Evolutionary conservation across 2,113 vertebrate species (phyloP), one percentile per base, ranked within the genome.

Genomic region (Zapornia atra): DNA sequence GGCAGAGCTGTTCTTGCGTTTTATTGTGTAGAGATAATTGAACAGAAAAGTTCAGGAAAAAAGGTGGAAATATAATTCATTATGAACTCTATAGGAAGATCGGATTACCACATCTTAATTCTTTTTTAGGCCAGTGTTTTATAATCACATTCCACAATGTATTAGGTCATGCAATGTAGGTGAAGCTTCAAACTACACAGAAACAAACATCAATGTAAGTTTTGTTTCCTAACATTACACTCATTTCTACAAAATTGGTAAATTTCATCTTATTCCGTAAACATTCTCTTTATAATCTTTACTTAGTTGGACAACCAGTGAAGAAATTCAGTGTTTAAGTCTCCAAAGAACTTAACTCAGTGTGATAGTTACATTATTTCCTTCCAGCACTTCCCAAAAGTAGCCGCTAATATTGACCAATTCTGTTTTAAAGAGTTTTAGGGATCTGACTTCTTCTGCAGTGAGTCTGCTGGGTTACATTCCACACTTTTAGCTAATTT

Each of bases 31-130:
- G 53, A 89, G 51, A 93, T 86, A 95, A 94, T 73, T 78, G 73
- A 92, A 92, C 22, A 84, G 80, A 88, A 93, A 72, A 95, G 78
- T 93, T 90, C 50, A 61, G 42, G 57, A 34, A 71, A 71, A 85
- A 94, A 89, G 31, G 65, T 93, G 70, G 92, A 92, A 90, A 88
- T 81, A 88, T 54, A 95, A 82, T 75, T 92, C 29, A 84, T 84
- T 89, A 82, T 72, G 53, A 90, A 48, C 78, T 82, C 66, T 57
- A n/a, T 15, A 75, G 54, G 63, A 95, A 82, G 75, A 93, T 71
- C 87, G 70, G 85, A 93, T 89, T 79, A 92, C 63, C 26, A 69
- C 65, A 76, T 93, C 70, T 71, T 42, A 60, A 71, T 60, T 85
- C 38, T 82, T 84, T 84, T 94, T 92, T 53, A 54, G 70, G 79